Conservation (phyloP, 2,797 vertebrate species). For the Garrulus glandarius region DNA sequence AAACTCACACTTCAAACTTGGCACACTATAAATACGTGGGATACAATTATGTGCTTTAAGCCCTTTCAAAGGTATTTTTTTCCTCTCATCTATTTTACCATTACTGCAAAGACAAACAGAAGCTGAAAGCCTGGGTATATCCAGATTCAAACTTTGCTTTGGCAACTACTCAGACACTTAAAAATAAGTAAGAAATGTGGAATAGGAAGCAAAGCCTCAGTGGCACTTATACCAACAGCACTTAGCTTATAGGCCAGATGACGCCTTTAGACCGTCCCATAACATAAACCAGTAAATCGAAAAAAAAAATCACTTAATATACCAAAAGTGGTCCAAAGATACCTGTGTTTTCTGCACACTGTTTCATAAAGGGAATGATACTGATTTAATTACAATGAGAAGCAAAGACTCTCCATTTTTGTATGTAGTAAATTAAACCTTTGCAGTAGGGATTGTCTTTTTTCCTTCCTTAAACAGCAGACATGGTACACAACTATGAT, state of each 20-base stretch:
- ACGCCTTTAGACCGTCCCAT: neutral
- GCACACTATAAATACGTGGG: neutral
- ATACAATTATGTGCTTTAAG: neutral
- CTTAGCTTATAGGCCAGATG: neutral
- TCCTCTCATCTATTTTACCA: neutral
- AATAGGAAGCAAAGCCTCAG: neutral
- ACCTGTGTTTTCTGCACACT: neutral
- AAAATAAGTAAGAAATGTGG: neutral
- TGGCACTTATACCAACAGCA: neutral
- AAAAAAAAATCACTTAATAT: neutral
- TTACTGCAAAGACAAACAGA: neutral
- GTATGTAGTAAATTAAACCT: neutral
- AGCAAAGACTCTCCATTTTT: neutral
- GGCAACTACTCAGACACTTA: neutral
- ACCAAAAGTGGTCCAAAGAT: neutral
- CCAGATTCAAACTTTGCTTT: neutral
- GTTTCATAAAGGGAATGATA: neutral
- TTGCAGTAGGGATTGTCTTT: neutral
- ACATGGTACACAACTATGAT: neutral
- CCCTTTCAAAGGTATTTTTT: neutral
- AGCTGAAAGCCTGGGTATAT: neutral
- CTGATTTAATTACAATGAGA: neutral
- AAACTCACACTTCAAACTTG: neutral
- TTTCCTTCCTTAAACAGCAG: neutral
- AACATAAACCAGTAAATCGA: neutral